A percentile compares a stretch with the other conserved stretches of the same genome.
phyloP scores from a whole-genome alignment of 2,888 invertebrate genomes.

The Spodoptera littoralis region DNA sequence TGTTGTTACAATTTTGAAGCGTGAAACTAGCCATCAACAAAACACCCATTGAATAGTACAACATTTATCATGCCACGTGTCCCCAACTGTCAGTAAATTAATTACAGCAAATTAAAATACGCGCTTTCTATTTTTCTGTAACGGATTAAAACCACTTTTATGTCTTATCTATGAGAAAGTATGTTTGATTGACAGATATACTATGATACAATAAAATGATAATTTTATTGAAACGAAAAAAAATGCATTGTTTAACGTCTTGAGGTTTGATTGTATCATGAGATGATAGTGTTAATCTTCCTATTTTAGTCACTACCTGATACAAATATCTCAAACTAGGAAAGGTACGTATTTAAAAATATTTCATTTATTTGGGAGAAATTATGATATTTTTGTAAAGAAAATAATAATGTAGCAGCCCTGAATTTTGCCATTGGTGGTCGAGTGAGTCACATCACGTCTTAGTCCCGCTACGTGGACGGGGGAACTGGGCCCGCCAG shows the following conservation, averaged over 20 bases:
- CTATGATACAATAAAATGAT: constrained; percentile 14
- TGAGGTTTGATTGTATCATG: too few relatives aligned
- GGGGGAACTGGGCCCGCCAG: constrained; percentile 47
- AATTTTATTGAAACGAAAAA: too few relatives aligned
- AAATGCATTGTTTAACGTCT: too few relatives aligned
- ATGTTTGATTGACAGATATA: background rate
- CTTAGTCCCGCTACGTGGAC: constrained; percentile 61
- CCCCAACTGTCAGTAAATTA: constrained; percentile 18
- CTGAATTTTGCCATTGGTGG: constrained; percentile 35
- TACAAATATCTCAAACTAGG: too few relatives aligned
- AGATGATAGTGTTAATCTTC: too few relatives aligned
- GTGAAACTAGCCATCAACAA: background rate
- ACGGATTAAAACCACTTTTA: constrained; percentile 14
- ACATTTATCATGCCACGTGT: constrained; percentile 6
- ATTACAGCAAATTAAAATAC: constrained; percentile 23
- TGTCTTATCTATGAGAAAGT: constrained; percentile 35
- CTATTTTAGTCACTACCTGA: too few relatives aligned
- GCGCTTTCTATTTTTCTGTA: constrained; percentile 35
- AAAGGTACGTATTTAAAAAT: too few relatives aligned
- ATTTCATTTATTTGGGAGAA: background rate
- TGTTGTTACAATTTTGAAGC: too few relatives aligned
- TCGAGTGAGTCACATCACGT: constrained; percentile 55
- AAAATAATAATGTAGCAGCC: constrained; percentile 31
- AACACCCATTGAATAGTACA: constrained; percentile 3
- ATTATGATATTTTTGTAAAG: constrained; percentile 1